A percentile compares a stretch with the other conserved stretches of the same genome.
Evolutionary conservation across 2,797 vertebrate species (phyloP).

Genomic region (Syncerus caffer): DNA sequence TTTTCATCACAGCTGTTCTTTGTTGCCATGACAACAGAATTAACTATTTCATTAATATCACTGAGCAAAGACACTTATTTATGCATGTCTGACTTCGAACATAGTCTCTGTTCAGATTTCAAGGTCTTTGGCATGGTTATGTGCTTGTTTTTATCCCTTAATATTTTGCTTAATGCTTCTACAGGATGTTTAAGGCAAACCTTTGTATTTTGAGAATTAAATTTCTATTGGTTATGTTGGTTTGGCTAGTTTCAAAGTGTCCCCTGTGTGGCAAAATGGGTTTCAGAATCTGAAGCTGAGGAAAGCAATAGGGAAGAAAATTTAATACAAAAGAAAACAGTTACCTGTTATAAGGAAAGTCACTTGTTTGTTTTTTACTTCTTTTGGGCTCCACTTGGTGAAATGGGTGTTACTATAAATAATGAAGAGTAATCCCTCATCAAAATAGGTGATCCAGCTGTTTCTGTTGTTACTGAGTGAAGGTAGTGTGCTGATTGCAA

Average conservation of each 20-base stretch:
- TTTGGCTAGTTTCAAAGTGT: conserved; percentile 75
- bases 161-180: conserved; percentile 73
- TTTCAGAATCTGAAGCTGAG: conserved; percentile 68
- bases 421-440: conserved; percentile 63
- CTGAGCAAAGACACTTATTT: conserved; percentile 76
- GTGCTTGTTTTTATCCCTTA: conserved; percentile 62
- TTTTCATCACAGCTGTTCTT: conserved; percentile 84
- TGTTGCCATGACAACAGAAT: conserved; percentile 92
- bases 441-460: conserved; percentile 57
- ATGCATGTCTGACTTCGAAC: conserved; percentile 73
- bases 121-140: conserved; percentile 69
- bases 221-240: conserved; percentile 78
- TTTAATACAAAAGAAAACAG: conserved; percentile 74
- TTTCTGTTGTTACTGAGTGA: conserved; percentile 40
- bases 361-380: conserved; percentile 47
- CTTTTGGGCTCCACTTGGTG: conserved; percentile 62
- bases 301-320: conserved; percentile 58
- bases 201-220: conserved; percentile 75
- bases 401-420: conserved; percentile 70
- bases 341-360: conserved; percentile 69
- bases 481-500: conserved; percentile 51
- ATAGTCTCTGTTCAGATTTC: conserved; percentile 73
- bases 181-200: conserved; percentile 56
- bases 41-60: conserved; percentile 88
- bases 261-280: conserved; percentile 72